phyloP scores from a whole-genome alignment of 2,797 vertebrate species.

The Sternarchorhynchus goeldii region DNA sequence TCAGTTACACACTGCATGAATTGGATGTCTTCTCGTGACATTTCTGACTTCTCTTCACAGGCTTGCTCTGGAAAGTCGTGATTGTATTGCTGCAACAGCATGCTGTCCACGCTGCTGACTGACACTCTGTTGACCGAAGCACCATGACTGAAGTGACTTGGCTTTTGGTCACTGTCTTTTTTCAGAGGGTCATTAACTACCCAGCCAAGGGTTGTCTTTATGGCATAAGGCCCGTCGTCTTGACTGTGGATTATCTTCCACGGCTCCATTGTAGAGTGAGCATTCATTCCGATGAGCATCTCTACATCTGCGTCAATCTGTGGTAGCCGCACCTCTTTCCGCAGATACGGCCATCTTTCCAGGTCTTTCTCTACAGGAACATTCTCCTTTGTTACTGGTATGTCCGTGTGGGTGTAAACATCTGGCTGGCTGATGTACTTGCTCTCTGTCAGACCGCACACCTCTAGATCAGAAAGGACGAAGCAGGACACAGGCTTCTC shows the following conservation, averaged over 20 bases:
- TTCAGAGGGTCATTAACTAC: neutral
- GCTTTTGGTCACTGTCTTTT: neutral
- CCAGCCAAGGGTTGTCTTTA: neutral
- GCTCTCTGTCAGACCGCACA: conserved; percentile 4
- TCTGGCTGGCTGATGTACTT: neutral
- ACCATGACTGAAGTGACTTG: too few species aligned
- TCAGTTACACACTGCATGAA: too few species aligned
- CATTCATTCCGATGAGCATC: neutral
- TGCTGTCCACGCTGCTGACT: neutral
- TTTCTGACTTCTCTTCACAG: neutral
- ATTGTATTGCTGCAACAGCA: neutral
- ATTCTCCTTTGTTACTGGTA: neutral
- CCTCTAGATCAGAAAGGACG: conserved; percentile 5
- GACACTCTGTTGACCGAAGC: neutral
- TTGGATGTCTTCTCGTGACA: neutral
- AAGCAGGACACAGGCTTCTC: conserved; percentile 1
- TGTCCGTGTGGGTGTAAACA: neutral
- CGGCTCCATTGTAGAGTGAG: neutral
- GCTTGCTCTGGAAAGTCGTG: neutral
- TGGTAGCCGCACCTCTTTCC: neutral
- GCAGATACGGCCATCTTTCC: neutral
- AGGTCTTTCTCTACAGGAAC: neutral
- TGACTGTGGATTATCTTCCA: neutral
- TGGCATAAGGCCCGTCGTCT: neutral
- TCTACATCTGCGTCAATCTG: conserved; percentile 1